A percentile compares a stretch with the other conserved stretches of the same genome.
Evolutionary conservation across 2,797 vertebrate genomes (phyloP).

Genomic region (Pagetopsis macropterus): DNA sequence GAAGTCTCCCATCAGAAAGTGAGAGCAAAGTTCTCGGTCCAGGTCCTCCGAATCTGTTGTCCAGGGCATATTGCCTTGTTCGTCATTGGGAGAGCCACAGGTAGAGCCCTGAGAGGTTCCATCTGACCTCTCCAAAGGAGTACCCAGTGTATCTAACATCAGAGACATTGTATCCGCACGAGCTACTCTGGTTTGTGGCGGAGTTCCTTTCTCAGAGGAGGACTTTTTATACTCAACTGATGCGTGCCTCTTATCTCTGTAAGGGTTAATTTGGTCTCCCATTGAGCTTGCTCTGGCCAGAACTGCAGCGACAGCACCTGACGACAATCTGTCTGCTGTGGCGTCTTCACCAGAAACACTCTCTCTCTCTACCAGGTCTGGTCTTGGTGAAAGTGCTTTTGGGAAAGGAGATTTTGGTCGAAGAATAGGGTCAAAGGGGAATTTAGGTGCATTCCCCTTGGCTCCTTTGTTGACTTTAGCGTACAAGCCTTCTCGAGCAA

Average conservation of each 20-base stretch:
- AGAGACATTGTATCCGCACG: constrained; percentile 16
- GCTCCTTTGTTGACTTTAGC: constrained; percentile 45
- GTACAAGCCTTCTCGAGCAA: constrained; percentile 20
- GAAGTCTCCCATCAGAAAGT: constrained; percentile 47
- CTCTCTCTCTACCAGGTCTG: constrained; percentile 23
- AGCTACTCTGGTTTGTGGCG: constrained; percentile 26
- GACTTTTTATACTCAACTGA: constrained; percentile 30
- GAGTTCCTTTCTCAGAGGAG: constrained; percentile 49
- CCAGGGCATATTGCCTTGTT: constrained; percentile 57
- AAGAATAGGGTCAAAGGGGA: constrained; percentile 25
- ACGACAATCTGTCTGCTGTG: rapidly evolving
- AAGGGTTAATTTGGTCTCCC: constrained; percentile 45
- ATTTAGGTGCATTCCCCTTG: constrained; percentile 6
- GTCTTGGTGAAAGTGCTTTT: constrained; percentile 1
- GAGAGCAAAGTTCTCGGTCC: constrained; percentile 44
- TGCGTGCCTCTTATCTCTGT: constrained; percentile 4
- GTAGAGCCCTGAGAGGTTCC: constrained; percentile 54
- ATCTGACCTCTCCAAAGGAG: constrained; percentile 54
- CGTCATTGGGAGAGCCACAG: constrained; percentile 63
- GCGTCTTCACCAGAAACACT: constrained; percentile 16
- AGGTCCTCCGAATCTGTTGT: constrained; percentile 61
- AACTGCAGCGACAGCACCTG: background rate
- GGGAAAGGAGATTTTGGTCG: constrained; percentile 17
- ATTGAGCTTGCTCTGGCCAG: constrained; percentile 53
- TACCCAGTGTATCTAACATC: constrained; percentile 16